Conservation (phyloP, 2,888 invertebrate species). For the Synanthedon andrenaeformis region DNA sequence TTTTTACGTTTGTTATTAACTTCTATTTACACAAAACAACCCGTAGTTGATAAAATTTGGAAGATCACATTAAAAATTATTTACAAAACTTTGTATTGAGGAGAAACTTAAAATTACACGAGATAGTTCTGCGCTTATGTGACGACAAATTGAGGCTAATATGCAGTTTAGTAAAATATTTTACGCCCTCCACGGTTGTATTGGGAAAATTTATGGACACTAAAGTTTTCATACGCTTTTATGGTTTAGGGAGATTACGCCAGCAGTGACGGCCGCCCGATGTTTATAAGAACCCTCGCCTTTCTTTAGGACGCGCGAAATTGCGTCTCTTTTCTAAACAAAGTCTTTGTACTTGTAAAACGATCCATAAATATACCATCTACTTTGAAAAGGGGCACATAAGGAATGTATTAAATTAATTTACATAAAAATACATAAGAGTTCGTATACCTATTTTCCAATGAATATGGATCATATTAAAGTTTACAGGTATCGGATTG, state of each 20-base stretch:
- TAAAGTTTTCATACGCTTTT: slow-evolving; percentile 57
- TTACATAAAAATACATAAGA: no score
- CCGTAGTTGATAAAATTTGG: no score
- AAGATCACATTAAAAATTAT: no score
- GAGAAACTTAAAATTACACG: no score
- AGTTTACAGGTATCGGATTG: no score
- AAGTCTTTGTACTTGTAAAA: slow-evolving; percentile 25
- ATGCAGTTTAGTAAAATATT: slow-evolving; percentile 27
- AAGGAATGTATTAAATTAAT: no score
- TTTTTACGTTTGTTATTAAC: no score
- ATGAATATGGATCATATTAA: no score
- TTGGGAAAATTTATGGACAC: slow-evolving; percentile 54
- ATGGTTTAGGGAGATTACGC: slow-evolving; percentile 52
- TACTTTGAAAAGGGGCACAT: neutral
- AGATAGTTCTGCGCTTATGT: no score
- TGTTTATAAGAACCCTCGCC: slow-evolving; percentile 39
- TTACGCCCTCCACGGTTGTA: slow-evolving; percentile 30
- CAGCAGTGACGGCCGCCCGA: slow-evolving; percentile 29
- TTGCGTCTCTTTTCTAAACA: slow-evolving; percentile 31
- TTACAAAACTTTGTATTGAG: no score
- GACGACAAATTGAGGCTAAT: slow-evolving; percentile 14
- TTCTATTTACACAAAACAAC: no score
- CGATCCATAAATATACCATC: slow-evolving; percentile 14
- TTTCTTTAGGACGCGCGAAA: slow-evolving; percentile 30
- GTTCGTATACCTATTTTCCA: no score